phyloP scores from a whole-genome alignment of 2,797 vertebrate species.

The Gephyroberyx darwinii region DNA sequence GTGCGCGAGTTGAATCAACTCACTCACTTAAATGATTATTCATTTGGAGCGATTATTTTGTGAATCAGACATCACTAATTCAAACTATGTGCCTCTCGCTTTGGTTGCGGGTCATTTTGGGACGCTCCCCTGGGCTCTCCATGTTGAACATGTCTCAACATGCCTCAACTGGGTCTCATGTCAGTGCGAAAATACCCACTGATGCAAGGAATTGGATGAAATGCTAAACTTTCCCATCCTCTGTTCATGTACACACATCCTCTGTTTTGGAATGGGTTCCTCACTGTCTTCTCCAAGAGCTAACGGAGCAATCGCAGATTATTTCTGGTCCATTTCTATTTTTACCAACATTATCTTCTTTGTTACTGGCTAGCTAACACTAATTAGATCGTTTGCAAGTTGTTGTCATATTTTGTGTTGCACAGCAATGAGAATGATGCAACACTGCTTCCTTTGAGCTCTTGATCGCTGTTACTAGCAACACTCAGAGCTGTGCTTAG shows the following conservation, averaged over 20 bases:
- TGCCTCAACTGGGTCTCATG: too few species aligned
- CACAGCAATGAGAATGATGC: conserved; percentile 53
- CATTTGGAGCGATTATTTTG: too few species aligned
- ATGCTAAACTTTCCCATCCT: not conserved
- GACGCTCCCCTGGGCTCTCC: too few species aligned
- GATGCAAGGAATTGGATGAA: not conserved
- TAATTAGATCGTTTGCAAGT: conserved; percentile 37
- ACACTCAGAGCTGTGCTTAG: conserved; percentile 32
- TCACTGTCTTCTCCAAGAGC: not conserved
- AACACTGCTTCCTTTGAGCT: conserved; percentile 35
- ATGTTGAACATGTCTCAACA: too few species aligned
- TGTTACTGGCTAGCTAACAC: conserved; percentile 27
- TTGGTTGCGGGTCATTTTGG: too few species aligned
- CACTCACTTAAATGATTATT: too few species aligned
- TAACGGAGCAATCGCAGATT: not conserved
- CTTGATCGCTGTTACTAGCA: conserved; percentile 15
- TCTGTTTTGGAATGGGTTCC: not conserved
- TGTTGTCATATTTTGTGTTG: conserved; percentile 40
- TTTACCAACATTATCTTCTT: not conserved
- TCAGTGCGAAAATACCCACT: not conserved
- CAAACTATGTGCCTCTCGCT: too few species aligned
- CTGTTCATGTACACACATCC: not conserved
- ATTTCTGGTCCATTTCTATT: not conserved
- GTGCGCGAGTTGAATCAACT: too few species aligned
- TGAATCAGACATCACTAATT: too few species aligned